A percentile compares a stretch with the other conserved stretches of the same genome.
phyloP scores from a whole-genome alignment of 2,113 vertebrate species.

The Strix aluco region DNA sequence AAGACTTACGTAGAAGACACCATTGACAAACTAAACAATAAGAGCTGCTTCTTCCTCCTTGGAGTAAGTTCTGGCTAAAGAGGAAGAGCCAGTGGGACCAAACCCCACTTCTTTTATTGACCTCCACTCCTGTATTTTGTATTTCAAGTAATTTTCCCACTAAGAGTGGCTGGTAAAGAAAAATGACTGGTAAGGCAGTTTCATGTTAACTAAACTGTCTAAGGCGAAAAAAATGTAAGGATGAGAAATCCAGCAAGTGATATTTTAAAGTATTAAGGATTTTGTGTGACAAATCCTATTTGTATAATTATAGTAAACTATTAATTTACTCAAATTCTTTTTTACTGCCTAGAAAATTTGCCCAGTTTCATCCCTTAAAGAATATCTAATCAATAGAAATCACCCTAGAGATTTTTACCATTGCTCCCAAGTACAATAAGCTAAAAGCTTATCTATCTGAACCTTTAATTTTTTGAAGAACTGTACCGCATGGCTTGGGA shows the following conservation, averaged over 20 bases:
- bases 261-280: neutral
- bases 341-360: neutral
- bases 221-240: neutral
- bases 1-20: neutral
- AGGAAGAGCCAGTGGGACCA: neutral
- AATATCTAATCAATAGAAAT: neutral
- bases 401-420: neutral
- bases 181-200: neutral
- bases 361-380: neutral
- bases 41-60: neutral
- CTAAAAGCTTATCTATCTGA: neutral
- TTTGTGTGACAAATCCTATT: neutral
- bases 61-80: neutral
- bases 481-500: neutral
- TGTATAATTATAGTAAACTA: neutral
- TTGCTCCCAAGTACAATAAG: neutral
- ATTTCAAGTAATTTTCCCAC: conserved; percentile 28
- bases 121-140: neutral
- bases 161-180: neutral
- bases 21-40: neutral
- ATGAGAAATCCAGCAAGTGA: neutral
- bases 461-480: neutral
- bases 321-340: neutral
- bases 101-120: neutral
- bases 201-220: conserved; percentile 11